Evolutionary conservation across 2,888 invertebrate species (phyloP), one percentile per base, ranked within the genome.

Genomic region (Synergus laeviventris): DNA sequence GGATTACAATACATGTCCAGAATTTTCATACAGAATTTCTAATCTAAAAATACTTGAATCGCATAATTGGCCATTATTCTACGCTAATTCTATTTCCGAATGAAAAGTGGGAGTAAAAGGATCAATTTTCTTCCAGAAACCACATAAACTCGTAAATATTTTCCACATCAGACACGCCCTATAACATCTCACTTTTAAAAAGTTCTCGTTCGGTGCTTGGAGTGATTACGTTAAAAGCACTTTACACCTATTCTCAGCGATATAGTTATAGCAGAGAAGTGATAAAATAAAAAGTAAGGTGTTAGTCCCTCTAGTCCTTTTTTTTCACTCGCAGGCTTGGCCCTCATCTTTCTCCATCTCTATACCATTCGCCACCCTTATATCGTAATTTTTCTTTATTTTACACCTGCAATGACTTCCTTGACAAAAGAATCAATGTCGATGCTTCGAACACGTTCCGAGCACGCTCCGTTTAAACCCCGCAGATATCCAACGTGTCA

Each of bases 221-320:
- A 83, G 87, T 88, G 86, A 88, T 87, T 86, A 86, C 86, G 86
- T 83, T 88, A 84, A 87, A 86, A 87, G 87, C 86, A 86, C 86
- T 87, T 86, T 84, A 81, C 85, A 84, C 85, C 84, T 86, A 83
- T 84, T 80, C 80, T 54, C 59, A 60, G 64, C 76, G 76, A 77
- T 79, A 59, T 14, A 64, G 42, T 64, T 24, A 64, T 36, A 70
- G 31, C 3, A 16, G n/a, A 54, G 31, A 76, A 74, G 76, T 77
- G 79, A 81, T 81, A 81, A 79, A 79, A 81, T 77, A 77, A 74
- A 75, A 36, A 54, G 36, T 54, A 54, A 36, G 18, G 66, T 2
- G 45, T 66, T 24, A 42, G 45, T n/a, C 45, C 16, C 18, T 38
- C 18, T n/a, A 36, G 31, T 31, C 38, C 11, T 14, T 42, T 16